Evolutionary conservation across 2,113 vertebrate genomes (phyloP), one percentile per base, ranked within the genome.

Genomic region (Dermatemys mawii): DNA sequence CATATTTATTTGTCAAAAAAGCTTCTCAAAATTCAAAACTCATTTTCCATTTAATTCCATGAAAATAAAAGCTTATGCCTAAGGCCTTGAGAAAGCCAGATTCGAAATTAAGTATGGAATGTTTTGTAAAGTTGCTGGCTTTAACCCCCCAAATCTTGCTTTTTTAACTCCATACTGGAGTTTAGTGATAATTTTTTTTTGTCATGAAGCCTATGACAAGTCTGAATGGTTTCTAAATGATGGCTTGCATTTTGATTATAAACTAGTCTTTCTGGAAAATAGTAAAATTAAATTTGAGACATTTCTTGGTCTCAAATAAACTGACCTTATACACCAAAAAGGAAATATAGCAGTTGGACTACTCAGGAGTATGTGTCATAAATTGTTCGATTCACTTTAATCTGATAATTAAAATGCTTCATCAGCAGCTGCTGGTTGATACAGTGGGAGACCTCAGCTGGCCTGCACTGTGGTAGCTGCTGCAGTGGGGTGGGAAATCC

Each of bases 231-330:
- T 92, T 75, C 70, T 55, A 81, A 55, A 17, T 49, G 17, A 41
- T 73, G 22, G 14, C 48, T 95, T 78, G 11, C 2, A 86, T 85
- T 73, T 83, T 90, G 41, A 35, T 17, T 48, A n/a, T 48, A 9
- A 48, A 54, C 14, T 80, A 67, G 7, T 6, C 8, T 84, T 85
- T 38, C 57, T 87, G 12, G 3, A 67, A 53, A 86, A 55, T 5
- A 84, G 19, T 75, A 79, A 84, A 90, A 92, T 35, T 35, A 86
- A 26, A 67, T 84, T 82, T 82, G 22, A 90, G 89, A 32, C 73
- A 90, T 60, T 75, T 6, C 7, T 2, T 85, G 54, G 5, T 53
- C 4, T 83, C 35, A 6, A 82, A 78, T 63, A 51, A 50, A 1
- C 67, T 67, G 0, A 22, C 13, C 2, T 54, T 86, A 13, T 78